Conservation (phyloP, 2,797 vertebrate species). For the Myiothlypis chrysogaster region DNA sequence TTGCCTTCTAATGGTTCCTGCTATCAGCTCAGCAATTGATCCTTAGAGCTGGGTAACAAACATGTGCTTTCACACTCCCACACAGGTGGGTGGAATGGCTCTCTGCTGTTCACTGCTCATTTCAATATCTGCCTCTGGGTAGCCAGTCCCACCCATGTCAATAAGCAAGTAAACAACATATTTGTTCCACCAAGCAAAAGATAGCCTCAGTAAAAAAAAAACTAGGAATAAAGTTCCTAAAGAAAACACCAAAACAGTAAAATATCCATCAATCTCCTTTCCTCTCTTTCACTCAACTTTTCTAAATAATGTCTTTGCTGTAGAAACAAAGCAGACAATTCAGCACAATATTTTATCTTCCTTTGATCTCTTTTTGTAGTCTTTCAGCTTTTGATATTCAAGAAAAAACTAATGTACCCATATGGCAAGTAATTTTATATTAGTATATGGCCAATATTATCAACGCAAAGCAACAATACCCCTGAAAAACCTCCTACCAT, state of each 20-base stretch:
- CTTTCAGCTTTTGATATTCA: background rate
- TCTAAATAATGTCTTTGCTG: background rate
- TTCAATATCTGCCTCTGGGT: background rate
- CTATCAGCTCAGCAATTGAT: background rate
- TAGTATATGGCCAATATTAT: background rate
- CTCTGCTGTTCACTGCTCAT: background rate
- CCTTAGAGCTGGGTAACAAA: background rate
- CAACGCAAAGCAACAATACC: background rate
- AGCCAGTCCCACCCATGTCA: background rate
- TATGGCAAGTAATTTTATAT: background rate
- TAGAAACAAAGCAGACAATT: background rate
- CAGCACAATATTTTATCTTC: background rate
- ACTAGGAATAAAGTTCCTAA: background rate
- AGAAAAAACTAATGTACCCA: background rate
- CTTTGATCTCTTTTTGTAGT: background rate
- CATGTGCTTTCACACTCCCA: background rate
- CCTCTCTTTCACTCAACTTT: background rate
- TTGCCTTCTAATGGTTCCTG: background rate
- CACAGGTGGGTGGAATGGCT: background rate
- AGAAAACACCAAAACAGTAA: background rate
- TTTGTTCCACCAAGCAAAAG: background rate
- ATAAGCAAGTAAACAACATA: background rate
- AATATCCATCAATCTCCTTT: background rate
- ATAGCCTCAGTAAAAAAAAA: background rate
- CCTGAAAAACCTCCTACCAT: background rate